Conservation (phyloP, 2,888 invertebrate genomes). For the Matsumyia berberina region DNA sequence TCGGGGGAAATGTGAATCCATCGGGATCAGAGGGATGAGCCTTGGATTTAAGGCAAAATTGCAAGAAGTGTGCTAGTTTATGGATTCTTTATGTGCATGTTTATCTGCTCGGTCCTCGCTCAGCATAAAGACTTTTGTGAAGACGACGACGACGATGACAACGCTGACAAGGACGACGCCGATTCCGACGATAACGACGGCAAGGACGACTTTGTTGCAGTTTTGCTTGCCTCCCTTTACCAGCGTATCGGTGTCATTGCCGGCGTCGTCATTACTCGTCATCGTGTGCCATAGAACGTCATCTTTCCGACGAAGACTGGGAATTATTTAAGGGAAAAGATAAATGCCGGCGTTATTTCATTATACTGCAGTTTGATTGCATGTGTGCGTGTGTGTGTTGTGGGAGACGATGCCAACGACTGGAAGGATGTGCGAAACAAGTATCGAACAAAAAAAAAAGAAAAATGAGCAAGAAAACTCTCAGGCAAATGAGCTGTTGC, state of each 20-base stretch:
- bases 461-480: slow-evolving; percentile 13
- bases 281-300: slow-evolving; percentile 49
- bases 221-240: slow-evolving; percentile 10
- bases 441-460: slow-evolving; percentile 12
- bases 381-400: slow-evolving; percentile 14
- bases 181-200: neutral
- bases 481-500: slow-evolving; percentile 59
- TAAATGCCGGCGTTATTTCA: slow-evolving; percentile 73
- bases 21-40: slow-evolving; percentile 60
- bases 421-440: neutral
- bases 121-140: slow-evolving; percentile 10
- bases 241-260: slow-evolving; percentile 11
- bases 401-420: neutral
- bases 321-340: slow-evolving; percentile 73
- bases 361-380: slow-evolving; percentile 69
- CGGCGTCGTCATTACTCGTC: slow-evolving; percentile 44
- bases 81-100: slow-evolving; percentile 73
- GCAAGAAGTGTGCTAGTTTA: slow-evolving; percentile 69
- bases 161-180: slow-evolving; percentile 36
- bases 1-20: slow-evolving; percentile 63
- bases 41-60: slow-evolving; percentile 70
- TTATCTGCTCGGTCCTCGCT: slow-evolving; percentile 48
- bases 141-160: slow-evolving; percentile 26
- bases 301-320: slow-evolving; percentile 19
- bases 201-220: slow-evolving; percentile 65